These are phyloP conservation scores for Crioceris asparagi DNA, from an alignment of 2,888 invertebrate species.

Conservation along the genomic window DNA sequence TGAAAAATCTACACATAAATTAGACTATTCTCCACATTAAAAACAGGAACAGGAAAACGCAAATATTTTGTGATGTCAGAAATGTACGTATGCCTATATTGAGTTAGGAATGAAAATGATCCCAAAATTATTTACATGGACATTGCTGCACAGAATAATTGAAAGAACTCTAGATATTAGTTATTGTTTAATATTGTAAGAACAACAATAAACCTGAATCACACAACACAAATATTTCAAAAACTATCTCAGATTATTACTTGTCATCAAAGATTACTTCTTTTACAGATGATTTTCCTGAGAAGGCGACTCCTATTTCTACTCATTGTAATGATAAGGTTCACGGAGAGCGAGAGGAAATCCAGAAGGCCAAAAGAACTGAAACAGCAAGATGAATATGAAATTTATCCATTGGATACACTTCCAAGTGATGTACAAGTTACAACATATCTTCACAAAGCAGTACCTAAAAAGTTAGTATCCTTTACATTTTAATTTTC, in stretches of 20 bases:
- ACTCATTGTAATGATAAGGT: conserved; percentile 10
- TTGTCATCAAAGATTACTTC: background rate
- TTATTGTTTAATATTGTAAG: too few species aligned
- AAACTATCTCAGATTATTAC: background rate
- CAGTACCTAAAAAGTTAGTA: conserved; percentile 29
- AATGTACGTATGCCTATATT: too few species aligned
- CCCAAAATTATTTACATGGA: too few species aligned
- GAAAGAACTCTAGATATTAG: too few species aligned
- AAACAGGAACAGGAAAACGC: too few species aligned
- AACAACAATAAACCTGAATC: too few species aligned
- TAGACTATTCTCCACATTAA: too few species aligned
- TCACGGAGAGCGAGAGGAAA: conserved; percentile 14
- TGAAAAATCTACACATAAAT: too few species aligned
- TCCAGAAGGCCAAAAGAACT: conserved; percentile 14
- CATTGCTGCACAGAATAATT: too few species aligned
- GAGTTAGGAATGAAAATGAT: too few species aligned
- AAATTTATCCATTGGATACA: conserved; percentile 17
- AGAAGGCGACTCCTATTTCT: conserved; percentile 5
- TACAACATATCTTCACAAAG: conserved; percentile 28
- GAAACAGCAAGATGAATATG: conserved; percentile 15
- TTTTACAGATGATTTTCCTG: conserved; percentile 13
- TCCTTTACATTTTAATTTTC: background rate
- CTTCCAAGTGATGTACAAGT: conserved; percentile 32
- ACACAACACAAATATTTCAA: background rate
- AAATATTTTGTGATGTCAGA: too few species aligned